Conservation (phyloP, 2,888 invertebrate genomes). For the Mythimna impura region DNA sequence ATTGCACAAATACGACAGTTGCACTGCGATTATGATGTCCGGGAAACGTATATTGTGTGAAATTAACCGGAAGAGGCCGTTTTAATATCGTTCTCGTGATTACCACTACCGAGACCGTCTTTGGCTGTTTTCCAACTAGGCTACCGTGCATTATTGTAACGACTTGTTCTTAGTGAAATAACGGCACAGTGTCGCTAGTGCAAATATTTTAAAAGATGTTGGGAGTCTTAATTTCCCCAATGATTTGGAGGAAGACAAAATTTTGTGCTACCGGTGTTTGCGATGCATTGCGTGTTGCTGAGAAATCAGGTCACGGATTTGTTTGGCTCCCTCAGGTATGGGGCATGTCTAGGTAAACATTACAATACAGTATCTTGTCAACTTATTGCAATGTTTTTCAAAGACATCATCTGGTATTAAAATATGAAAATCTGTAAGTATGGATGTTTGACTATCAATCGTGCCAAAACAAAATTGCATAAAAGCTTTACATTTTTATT, state of each 20-base stretch:
- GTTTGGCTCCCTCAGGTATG: conserved; percentile 2
- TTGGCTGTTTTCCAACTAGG: conserved; percentile 80
- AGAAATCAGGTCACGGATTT: conserved; percentile 38
- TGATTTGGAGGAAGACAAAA: conserved; percentile 50
- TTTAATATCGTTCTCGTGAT: conserved; percentile 67
- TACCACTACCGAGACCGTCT: conserved; percentile 59
- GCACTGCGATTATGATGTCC: conserved; percentile 45
- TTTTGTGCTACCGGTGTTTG: conserved; percentile 21
- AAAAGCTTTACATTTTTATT: not conserved
- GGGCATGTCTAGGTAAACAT: not conserved
- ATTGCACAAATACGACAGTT: conserved; percentile 32
- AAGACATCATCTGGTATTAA: not conserved
- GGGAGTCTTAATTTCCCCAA: conserved; percentile 54
- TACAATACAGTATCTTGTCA: not conserved
- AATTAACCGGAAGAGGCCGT: conserved; percentile 61
- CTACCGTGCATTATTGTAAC: conserved; percentile 76
- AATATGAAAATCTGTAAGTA: not conserved
- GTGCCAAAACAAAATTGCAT: no score
- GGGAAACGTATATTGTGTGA: conserved; percentile 48
- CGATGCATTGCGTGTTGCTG: conserved; percentile 22
- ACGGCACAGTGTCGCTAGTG: conserved; percentile 55
- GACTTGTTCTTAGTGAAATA: conserved; percentile 72
- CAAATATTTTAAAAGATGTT: conserved; percentile 37
- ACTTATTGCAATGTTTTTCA: not conserved
- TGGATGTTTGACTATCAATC: not conserved